Conservation (phyloP, 64 coral and sea anemone genomes). For the Exaiptasia diaphana region DNA sequence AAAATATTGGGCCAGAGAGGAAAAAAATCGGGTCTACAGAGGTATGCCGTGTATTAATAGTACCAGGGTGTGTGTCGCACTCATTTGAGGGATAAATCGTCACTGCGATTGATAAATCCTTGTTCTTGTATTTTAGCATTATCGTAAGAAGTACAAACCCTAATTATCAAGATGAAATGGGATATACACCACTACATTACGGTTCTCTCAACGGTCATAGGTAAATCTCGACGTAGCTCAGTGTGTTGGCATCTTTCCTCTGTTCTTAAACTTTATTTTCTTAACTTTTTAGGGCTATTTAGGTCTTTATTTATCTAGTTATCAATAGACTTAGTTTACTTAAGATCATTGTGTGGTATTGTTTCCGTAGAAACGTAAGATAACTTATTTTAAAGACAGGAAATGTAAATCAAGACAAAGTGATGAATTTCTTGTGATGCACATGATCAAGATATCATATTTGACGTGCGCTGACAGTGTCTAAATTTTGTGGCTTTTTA, state of each 20-base stretch:
- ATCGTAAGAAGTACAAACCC: constrained; percentile 62
- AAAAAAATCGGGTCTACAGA: constrained; percentile 72
- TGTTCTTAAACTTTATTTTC: not conserved
- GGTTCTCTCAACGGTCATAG: constrained; percentile 69
- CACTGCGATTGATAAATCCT: not conserved
- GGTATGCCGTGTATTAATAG: constrained; percentile 4
- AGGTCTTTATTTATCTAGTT: too few relatives aligned
- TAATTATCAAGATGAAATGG: constrained; percentile 89
- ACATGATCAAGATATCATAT: too few relatives aligned
- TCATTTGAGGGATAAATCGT: not conserved
- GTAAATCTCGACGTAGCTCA: constrained; percentile 7
- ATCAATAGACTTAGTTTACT: too few relatives aligned
- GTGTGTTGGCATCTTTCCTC: not conserved
- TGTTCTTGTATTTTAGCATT: constrained; percentile 47
- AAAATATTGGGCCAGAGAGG: constrained; percentile 70
- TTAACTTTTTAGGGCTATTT: not conserved
- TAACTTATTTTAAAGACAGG: too few relatives aligned
- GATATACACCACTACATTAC: constrained; percentile 75
- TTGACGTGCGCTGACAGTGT: too few relatives aligned
- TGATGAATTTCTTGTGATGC: too few relatives aligned
- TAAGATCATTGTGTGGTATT: too few relatives aligned
- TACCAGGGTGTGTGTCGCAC: not conserved
- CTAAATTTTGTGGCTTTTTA: too few relatives aligned
- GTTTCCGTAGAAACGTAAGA: too few relatives aligned
- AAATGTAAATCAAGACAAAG: too few relatives aligned